Evolutionary conservation across 1,140 invertebrate species (phyloP).

Genomic region (Rhagoletis zephyria): DNA sequence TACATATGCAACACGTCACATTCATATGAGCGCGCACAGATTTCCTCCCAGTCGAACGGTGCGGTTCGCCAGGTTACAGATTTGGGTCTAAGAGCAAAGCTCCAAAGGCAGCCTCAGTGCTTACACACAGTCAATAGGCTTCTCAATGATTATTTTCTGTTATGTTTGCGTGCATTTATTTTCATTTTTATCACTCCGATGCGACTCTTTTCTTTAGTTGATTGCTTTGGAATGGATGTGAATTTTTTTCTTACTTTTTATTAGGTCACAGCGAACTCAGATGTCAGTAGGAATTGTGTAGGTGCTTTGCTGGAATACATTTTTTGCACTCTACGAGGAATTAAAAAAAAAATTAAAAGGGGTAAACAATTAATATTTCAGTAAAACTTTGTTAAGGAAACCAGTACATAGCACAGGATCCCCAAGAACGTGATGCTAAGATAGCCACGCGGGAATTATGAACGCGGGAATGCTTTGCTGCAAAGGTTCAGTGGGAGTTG

Average conservation of each 20-base stretch:
- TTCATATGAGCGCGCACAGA: slow-evolving; percentile 17
- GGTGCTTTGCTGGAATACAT: too few relatives aligned
- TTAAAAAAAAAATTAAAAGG: too few relatives aligned
- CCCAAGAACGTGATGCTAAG: too few relatives aligned
- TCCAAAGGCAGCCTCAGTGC: background rate
- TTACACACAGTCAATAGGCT: background rate
- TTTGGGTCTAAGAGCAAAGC: slow-evolving; percentile 11
- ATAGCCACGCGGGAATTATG: too few relatives aligned
- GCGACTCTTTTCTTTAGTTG: slow-evolving; percentile 27
- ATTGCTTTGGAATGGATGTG: slow-evolving; percentile 30
- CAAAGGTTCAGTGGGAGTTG: too few relatives aligned
- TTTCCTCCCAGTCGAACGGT: background rate
- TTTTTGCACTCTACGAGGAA: too few relatives aligned
- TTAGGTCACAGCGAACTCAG: background rate
- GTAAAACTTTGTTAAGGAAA: too few relatives aligned
- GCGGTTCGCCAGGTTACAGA: background rate
- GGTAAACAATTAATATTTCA: too few relatives aligned
- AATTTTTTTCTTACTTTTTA: background rate
- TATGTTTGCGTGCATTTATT: background rate
- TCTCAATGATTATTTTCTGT: background rate
- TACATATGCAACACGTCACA: slow-evolving; percentile 48
- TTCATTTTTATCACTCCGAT: slow-evolving; percentile 31
- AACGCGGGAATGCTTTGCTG: too few relatives aligned
- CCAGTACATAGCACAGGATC: too few relatives aligned
- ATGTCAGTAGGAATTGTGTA: background rate